Conservation (phyloP, 2,113 vertebrate genomes). For the Hystrix brachyura region DNA sequence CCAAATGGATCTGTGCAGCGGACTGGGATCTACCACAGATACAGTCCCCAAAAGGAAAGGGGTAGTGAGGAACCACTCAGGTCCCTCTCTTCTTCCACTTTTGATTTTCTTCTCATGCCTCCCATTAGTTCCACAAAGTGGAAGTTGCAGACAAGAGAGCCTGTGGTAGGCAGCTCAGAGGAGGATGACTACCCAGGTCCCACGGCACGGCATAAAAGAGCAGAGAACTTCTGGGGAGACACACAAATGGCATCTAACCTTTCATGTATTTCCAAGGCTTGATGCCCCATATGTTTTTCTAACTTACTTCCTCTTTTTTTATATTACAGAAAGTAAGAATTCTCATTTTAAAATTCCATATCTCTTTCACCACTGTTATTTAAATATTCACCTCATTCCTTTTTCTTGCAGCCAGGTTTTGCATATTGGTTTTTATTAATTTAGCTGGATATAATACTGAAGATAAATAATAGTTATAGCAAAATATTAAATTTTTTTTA, state of each 20-base stretch:
- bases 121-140: not conserved
- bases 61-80: not conserved
- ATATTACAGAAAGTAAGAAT: not conserved
- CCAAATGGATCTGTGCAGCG: not conserved
- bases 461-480: conserved; percentile 60
- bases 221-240: not conserved
- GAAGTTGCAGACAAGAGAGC: not conserved
- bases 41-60: rapidly evolving
- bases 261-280: not conserved
- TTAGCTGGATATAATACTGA: not conserved
- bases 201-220: not conserved
- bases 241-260: not conserved
- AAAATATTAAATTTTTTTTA: conserved; percentile 8
- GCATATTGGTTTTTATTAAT: conserved; percentile 51
- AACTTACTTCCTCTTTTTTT: not conserved
- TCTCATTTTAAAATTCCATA: not conserved
- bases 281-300: not conserved
- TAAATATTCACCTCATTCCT: not conserved
- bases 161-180: not conserved
- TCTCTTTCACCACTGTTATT: not conserved
- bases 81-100: not conserved
- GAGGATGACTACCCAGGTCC: not conserved
- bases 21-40: not conserved
- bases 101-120: not conserved
- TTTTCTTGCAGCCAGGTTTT: not conserved